A percentile compares a stretch with the other conserved stretches of the same genome.
These are phyloP conservation scores for Trichechus manatus DNA, from an alignment of 2,113 vertebrate species.

Conservation along the genomic window DNA sequence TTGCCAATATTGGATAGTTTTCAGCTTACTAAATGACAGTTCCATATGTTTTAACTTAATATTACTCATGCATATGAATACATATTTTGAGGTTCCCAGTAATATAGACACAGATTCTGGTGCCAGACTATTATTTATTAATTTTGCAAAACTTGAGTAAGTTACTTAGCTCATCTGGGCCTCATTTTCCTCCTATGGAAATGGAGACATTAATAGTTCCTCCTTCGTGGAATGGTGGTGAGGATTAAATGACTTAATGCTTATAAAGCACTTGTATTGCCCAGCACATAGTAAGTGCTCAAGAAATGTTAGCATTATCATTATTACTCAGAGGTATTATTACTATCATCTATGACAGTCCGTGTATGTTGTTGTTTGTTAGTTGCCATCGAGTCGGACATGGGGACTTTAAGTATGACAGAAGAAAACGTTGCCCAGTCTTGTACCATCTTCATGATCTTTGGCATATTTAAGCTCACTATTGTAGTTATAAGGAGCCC, in stretches of 20 bases:
- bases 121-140: not conserved
- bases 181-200: conserved; percentile 42
- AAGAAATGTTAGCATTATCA: not conserved
- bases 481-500: not conserved
- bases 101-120: not conserved
- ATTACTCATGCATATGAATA: not conserved
- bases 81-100: not conserved
- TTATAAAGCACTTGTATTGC: not conserved
- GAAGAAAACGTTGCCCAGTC: not conserved
- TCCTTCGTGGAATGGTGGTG: not conserved
- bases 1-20: not conserved
- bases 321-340: not conserved
- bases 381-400: not conserved
- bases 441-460: not conserved
- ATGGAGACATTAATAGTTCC: conserved; percentile 36
- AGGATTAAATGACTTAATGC: not conserved
- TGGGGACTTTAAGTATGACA: not conserved
- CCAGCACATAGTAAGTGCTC: not conserved
- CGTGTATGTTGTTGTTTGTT: not conserved
- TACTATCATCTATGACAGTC: not conserved
- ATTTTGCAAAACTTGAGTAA: conserved; percentile 45
- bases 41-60: not conserved
- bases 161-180: conserved; percentile 1
- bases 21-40: not conserved
- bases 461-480: not conserved